Evolutionary conservation across 2,888 invertebrate species (phyloP).

Genomic region (Meghimatium bilineatum): DNA sequence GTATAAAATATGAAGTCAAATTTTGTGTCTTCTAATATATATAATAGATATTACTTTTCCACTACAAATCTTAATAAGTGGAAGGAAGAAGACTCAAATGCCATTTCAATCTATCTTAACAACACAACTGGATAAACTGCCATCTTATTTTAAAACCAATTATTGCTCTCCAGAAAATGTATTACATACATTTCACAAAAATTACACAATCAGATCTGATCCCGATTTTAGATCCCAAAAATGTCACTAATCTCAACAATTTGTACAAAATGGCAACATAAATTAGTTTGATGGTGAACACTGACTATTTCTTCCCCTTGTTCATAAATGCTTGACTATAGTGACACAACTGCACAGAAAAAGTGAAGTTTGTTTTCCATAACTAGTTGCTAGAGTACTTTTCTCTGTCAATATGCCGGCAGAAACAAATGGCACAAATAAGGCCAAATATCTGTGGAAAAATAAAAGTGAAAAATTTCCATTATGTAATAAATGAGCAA

Average conservation of each 20-base stretch:
- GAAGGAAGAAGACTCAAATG: background rate
- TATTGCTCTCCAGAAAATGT: background rate
- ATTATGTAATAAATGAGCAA: no score
- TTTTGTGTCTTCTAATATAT: background rate
- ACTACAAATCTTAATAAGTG: background rate
- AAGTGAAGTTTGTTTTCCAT: background rate
- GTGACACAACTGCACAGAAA: background rate
- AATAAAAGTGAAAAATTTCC: background rate
- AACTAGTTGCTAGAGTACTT: slow-evolving; percentile 39
- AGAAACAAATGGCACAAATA: slow-evolving; percentile 72
- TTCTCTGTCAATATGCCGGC: slow-evolving; percentile 69
- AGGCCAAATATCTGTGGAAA: slow-evolving; percentile 72
- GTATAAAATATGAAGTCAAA: background rate
- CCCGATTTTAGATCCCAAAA: background rate
- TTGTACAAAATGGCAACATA: background rate
- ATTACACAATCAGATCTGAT: background rate
- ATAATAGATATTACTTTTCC: background rate
- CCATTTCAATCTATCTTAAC: background rate
- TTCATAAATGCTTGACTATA: background rate
- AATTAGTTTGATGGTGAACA: background rate
- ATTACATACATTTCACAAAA: background rate
- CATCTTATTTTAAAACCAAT: background rate
- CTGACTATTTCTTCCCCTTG: slow-evolving; percentile 15
- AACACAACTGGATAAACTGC: background rate
- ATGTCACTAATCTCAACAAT: background rate